Conservation (phyloP, 1,140 invertebrate species). For the Galendromus occidentalis region DNA sequence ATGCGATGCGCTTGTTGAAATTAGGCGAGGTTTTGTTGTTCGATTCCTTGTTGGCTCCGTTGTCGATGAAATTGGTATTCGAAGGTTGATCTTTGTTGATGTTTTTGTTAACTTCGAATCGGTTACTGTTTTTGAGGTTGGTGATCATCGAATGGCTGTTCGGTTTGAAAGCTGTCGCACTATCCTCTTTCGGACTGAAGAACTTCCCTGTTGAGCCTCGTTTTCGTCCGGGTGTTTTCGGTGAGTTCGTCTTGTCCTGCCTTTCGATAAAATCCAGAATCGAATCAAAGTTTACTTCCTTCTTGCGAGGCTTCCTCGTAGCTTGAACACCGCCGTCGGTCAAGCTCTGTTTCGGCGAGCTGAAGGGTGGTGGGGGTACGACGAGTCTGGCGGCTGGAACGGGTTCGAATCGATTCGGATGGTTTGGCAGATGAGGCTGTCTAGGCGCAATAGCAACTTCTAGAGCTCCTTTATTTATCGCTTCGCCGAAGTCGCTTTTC, state of each 20-base stretch:
- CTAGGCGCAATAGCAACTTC: neutral
- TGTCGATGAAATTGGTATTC: too few relatives aligned
- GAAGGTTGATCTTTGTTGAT: too few relatives aligned
- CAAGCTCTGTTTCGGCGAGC: too few relatives aligned
- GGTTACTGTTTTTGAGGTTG: too few relatives aligned
- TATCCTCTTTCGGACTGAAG: neutral
- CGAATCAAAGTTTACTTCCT: neutral
- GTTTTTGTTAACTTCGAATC: too few relatives aligned
- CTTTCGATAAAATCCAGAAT: constrained; percentile 7
- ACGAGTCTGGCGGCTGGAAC: neutral
- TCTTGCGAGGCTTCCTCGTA: neutral
- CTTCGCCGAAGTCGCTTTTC: neutral
- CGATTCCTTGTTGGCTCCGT: neutral
- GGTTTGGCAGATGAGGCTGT: neutral
- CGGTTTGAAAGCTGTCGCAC: neutral
- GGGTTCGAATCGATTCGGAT: neutral
- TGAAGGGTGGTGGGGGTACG: neutral
- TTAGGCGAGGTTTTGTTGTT: neutral
- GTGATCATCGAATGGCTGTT: neutral
- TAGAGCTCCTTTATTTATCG: neutral
- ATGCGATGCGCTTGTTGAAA: neutral
- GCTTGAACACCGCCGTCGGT: neutral
- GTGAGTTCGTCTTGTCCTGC: neutral
- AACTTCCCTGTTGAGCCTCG: neutral
- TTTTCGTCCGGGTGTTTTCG: neutral